Evolutionary conservation across 2,888 invertebrate species (phyloP).

Genomic region (Euplagia quadripunctaria): DNA sequence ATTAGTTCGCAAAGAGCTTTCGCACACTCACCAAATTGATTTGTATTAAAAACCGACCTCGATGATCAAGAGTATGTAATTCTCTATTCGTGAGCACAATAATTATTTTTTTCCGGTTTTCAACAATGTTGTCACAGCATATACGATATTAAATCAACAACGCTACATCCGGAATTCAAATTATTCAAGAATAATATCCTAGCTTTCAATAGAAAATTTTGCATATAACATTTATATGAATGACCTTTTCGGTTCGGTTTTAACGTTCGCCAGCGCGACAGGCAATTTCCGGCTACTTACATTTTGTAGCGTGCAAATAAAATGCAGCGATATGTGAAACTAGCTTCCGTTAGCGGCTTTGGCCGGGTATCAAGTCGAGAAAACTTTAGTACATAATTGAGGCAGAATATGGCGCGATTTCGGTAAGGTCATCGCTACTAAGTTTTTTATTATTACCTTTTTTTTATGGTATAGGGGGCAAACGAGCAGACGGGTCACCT

Average conservation of each 20-base stretch:
- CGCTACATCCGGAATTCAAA: background rate
- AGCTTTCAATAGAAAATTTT: conserved; percentile 16
- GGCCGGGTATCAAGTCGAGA: background rate
- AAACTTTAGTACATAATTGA: background rate
- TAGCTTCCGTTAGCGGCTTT: background rate
- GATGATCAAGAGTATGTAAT: no score
- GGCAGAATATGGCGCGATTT: background rate
- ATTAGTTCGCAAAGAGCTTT: no score
- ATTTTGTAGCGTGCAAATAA: conserved; percentile 26
- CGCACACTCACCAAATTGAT: no score
- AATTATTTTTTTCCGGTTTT: no score
- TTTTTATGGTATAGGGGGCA: no score
- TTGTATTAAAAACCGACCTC: no score
- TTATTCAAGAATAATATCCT: conserved; percentile 2
- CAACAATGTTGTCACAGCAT: no score
- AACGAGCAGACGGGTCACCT: no score
- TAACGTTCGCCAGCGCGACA: conserved; percentile 22
- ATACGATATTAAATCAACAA: background rate
- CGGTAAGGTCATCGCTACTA: background rate
- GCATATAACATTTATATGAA: conserved; percentile 10
- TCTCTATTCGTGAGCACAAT: no score
- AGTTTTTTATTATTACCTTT: background rate
- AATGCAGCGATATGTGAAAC: conserved; percentile 20
- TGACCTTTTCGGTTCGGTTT: conserved; percentile 12
- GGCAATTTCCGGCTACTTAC: conserved; percentile 35